Base-by-base conservation (phyloP, 2,888 invertebrate genomes). In the Endotricha flammealis region DNA sequence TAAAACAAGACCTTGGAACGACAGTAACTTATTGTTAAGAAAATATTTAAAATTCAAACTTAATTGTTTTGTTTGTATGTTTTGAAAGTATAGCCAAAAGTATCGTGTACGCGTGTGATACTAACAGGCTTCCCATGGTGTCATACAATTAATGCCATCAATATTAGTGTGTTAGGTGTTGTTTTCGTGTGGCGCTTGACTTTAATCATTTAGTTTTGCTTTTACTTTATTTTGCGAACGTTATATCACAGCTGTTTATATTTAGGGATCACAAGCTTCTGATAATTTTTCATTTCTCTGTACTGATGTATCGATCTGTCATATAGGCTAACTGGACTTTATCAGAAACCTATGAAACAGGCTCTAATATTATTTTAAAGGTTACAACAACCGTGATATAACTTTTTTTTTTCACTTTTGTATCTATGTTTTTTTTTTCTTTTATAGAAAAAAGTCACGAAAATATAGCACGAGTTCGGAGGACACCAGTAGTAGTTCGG, bases 361-460 rank as follows among this genome's bases (percentile, higher is more conserved):
- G n/a, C n/a, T n/a, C n/a, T n/a, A n/a, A n/a, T n/a, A n/a, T n/a
- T n/a, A n/a, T n/a, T n/a, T n/a, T n/a, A n/a, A n/a, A n/a, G n/a
- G n/a, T n/a, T 20, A 10, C 1, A 27, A 29, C 10, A 17, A 13
- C 28, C 27, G 35, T 29, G 42, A 29, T 12, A 29, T 20, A 33
- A 38, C 36, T 39, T 40, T 45, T 48, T 52, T 54, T 51, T 62
- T 57, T 56, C 34, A 27, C 28, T 9, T 11, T 58, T 66, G 57
- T 62, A 55, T 70, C 57, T 64, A 63, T 62, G 66, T 53, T 48
- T 68, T 48, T 68, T 65, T 65, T 68, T 59, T 70, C 68, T 68
- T 62, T 71, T 81, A 87, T 88, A 89, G 89, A 83, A 81, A 78
- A 81, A 82, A 79, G 58, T 72, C 78, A 59, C 79, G 85, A 73